Base-by-base conservation (phyloP, 2,113 vertebrate genomes). In the Mustela nigripes region DNA sequence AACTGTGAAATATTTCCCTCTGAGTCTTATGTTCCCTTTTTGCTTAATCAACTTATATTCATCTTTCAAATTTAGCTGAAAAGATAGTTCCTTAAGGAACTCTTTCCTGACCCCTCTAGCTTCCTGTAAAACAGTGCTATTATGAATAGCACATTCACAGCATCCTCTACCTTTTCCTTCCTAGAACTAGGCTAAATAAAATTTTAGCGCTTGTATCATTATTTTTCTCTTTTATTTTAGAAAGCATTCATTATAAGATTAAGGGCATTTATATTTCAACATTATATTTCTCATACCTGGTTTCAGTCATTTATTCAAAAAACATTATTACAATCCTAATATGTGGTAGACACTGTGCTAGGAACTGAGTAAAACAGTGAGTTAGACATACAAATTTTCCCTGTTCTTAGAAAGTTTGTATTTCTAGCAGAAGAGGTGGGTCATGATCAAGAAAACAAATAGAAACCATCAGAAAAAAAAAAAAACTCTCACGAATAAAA, bases 11-110 rank as follows among this genome's bases (percentile, higher is more conserved):
- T 7, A 16, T 84, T 84, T 79, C 10, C 45, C 22, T 90, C n/a
- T 93, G 42, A 2, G 7, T 58, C 16, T 7, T 80, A 67, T 80
- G 14, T 5, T 60, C 18, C 28, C 4, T 50, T 62, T 88, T 76
- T 83, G 36, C 58, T 80, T 94, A 69, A 88, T 84, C 33, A 85
- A 33, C 22, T 87, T 26, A 73, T 63, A 58, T 26, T 84, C 21
- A 94, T 80, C 48, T 80, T 95, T 80, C 80, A 91, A 94, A 42
- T 36, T 89, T 36, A 92, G 4, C 7, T 84, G 69, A n/a, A 63
- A 81, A 63, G 60, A 89, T 3, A 84, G 7, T 78, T 82, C 4
- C 21, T 78, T 42, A 45, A 95, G 24, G 11, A 80, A 39, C 12
- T 65, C 12, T 53, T 76, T 5, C 56, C 16, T 90, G 28, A 58